A percentile compares a stretch with the other conserved stretches of the same genome.
Evolutionary conservation across 2,888 invertebrate species (phyloP).

Genomic region (Micropterix aruncella): DNA sequence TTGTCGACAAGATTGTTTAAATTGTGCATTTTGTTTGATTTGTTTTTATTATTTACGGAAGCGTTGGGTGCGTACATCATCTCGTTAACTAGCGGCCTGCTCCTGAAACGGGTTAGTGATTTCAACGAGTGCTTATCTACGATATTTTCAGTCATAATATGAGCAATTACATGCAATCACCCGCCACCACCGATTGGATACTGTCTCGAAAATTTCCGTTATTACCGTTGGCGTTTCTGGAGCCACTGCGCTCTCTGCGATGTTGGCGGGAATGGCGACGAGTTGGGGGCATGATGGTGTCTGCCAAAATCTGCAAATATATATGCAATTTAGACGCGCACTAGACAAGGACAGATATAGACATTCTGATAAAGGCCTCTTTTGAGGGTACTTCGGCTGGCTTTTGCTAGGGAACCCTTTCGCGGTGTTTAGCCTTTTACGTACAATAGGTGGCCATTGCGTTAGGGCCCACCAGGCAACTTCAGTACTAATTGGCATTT

Average conservation of each 20-base stretch:
- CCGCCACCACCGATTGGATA: neutral
- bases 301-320: slow-evolving; percentile 27
- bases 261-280: slow-evolving; percentile 31
- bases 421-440: too few relatives aligned
- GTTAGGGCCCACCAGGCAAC: too few relatives aligned
- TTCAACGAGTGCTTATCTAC: too few relatives aligned
- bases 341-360: too few relatives aligned
- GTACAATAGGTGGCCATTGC: too few relatives aligned
- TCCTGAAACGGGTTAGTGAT: neutral
- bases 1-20: slow-evolving; percentile 26
- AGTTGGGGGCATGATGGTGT: slow-evolving; percentile 37
- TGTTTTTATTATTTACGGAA: neutral
- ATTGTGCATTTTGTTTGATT: neutral
- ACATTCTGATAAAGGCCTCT: too few relatives aligned
- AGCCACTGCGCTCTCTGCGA: slow-evolving; percentile 24
- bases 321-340: too few relatives aligned
- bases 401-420: too few relatives aligned
- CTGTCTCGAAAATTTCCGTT: neutral
- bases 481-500: too few relatives aligned
- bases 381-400: too few relatives aligned
- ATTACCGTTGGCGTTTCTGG: neutral
- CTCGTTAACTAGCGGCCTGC: neutral
- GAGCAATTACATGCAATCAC: neutral
- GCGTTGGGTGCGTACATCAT: neutral
- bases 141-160: too few relatives aligned